A percentile compares a stretch with the other conserved stretches of the same genome.
phyloP scores from a whole-genome alignment of 2,797 vertebrate genomes.

The Tragelaphus oryx region DNA sequence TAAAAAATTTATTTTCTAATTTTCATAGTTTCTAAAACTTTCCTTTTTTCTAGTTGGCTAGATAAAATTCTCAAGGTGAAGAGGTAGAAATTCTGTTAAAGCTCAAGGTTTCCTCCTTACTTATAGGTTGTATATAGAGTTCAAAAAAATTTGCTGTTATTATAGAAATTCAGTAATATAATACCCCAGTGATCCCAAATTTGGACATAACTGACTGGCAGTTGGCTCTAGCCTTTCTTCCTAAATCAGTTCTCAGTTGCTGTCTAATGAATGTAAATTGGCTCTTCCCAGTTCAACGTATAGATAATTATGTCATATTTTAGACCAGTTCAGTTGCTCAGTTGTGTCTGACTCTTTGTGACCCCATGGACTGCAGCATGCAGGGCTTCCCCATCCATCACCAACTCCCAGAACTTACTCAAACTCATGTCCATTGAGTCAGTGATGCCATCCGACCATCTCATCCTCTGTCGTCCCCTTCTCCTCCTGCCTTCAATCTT shows the following conservation, averaged over 20 bases:
- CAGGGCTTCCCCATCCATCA: background rate
- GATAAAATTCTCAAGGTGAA: background rate
- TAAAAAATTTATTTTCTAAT: background rate
- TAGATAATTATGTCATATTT: background rate
- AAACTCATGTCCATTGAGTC: background rate
- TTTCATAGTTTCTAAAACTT: background rate
- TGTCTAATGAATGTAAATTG: background rate
- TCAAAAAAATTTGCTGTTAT: background rate
- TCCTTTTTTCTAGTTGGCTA: background rate
- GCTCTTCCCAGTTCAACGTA: background rate
- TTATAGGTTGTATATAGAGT: background rate
- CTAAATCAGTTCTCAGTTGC: background rate
- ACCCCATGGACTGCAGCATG: background rate
- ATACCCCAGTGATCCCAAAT: background rate
- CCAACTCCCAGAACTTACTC: background rate
- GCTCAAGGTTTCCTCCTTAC: background rate
- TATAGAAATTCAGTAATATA: background rate
- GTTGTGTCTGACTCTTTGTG: accelerated
- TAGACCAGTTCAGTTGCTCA: background rate
- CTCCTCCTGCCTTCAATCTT: background rate
- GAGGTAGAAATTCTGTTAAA: background rate
- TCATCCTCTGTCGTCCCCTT: background rate
- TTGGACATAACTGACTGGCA: background rate
- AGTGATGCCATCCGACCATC: background rate
- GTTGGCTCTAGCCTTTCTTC: background rate